These are phyloP conservation scores for Therioaphis trifolii DNA, from an alignment of 2,888 invertebrate genomes.

Conservation along the genomic window DNA sequence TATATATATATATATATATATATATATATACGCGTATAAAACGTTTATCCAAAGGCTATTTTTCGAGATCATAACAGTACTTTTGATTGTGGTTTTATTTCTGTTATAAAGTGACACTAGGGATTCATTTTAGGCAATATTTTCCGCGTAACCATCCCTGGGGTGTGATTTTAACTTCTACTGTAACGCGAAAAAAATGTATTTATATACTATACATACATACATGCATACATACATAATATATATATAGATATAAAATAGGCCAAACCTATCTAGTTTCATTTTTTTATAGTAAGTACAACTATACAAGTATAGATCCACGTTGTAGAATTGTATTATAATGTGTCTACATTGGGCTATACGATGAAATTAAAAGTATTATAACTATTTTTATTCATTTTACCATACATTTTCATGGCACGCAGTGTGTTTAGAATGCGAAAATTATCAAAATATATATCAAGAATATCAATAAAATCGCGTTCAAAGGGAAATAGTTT, in stretches of 20 bases:
- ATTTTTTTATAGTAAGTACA: not conserved
- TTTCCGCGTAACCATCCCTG: constrained; percentile 19
- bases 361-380: too few species aligned
- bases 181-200: constrained; percentile 18
- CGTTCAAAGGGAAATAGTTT: too few species aligned
- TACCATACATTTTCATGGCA: too few species aligned
- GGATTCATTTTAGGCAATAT: constrained; percentile 51
- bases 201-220: not conserved
- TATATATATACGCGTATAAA: too few species aligned
- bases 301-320: not conserved
- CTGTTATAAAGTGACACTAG: constrained; percentile 38
- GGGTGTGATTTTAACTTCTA: constrained; percentile 47
- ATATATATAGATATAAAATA: not conserved
- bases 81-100: constrained; percentile 57
- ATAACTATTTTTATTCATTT: too few species aligned
- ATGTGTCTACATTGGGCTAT: not conserved
- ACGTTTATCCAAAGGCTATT: constrained; percentile 29
- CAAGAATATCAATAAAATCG: too few species aligned
- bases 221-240: not conserved
- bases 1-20: not conserved
- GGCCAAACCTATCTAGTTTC: constrained; percentile 39
- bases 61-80: constrained; percentile 6
- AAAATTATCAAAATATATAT: too few species aligned
- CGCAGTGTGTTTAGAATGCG: too few species aligned
- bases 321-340: not conserved